A percentile compares a stretch with the other conserved stretches of the same genome.
Evolutionary conservation across 2,113 vertebrate genomes (phyloP).

Genomic region (Empidonax traillii): DNA sequence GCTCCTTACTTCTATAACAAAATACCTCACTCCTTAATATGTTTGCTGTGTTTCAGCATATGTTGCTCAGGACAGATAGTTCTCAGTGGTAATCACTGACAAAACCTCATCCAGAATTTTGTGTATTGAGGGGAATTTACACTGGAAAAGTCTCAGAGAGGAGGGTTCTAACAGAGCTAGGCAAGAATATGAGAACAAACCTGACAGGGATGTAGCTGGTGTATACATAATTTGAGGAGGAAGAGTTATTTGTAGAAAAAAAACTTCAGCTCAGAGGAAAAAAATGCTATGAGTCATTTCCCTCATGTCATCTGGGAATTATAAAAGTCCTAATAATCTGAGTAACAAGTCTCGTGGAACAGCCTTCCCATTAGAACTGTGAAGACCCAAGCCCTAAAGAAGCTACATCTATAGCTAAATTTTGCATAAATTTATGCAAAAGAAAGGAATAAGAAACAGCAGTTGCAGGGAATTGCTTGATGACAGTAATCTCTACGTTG

Average conservation of each 20-base stretch:
- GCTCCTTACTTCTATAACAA: background rate
- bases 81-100: accelerated
- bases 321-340: background rate
- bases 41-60: background rate
- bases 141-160: background rate
- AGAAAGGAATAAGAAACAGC: background rate
- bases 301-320: background rate
- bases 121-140: background rate
- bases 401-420: background rate
- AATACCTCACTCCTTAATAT: background rate
- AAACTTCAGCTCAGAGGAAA: background rate
- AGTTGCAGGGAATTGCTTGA: background rate
- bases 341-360: background rate
- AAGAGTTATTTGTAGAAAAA: background rate
- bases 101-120: background rate
- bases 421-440: background rate
- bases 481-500: background rate
- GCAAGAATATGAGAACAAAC: background rate
- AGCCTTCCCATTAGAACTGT: background rate
- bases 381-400: background rate
- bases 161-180: background rate
- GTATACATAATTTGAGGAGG: background rate
- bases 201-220: background rate
- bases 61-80: background rate
- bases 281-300: background rate